Conservation (phyloP, 2,888 invertebrate species). For the Sesamia inferens region DNA sequence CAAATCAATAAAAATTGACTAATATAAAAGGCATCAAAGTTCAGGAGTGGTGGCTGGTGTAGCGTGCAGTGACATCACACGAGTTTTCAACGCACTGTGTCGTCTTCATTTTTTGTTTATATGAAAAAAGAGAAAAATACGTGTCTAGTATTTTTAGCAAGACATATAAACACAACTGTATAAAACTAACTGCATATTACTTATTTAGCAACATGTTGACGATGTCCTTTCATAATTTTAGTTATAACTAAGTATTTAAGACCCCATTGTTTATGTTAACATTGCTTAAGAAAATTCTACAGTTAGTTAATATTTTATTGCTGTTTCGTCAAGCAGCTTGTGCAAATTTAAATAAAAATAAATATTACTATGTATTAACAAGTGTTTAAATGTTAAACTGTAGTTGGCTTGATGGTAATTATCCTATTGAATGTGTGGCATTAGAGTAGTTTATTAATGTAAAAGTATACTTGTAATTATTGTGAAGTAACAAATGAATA, state of each 20-base stretch:
- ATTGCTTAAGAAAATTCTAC: constrained; percentile 37
- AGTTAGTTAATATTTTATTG: constrained; percentile 16
- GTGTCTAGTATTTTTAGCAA: too few relatives aligned
- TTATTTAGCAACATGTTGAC: constrained; percentile 4
- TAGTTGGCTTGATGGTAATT: constrained; percentile 12
- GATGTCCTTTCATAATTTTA: constrained; percentile 20
- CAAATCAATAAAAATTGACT: too few relatives aligned
- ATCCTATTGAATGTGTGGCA: not conserved
- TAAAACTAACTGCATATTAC: constrained; percentile 4
- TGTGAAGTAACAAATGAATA: not conserved
- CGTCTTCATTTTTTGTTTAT: too few relatives aligned
- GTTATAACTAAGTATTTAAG: constrained; percentile 4
- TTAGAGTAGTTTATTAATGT: not conserved
- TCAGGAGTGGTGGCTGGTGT: too few relatives aligned
- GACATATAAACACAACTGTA: not conserved
- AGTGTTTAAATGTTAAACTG: constrained; percentile 25
- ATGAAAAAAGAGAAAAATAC: too few relatives aligned
- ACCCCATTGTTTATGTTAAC: constrained; percentile 17
- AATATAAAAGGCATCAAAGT: too few relatives aligned
- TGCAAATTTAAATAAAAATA: constrained; percentile 19
- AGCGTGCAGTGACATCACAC: too few relatives aligned
- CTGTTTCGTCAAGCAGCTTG: constrained; percentile 13
- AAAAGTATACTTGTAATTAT: not conserved
- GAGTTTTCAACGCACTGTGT: too few relatives aligned
- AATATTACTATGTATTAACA: not conserved